Conservation (phyloP, 92 coral and sea anemone genomes). For the Pocillopora grandis region DNA sequence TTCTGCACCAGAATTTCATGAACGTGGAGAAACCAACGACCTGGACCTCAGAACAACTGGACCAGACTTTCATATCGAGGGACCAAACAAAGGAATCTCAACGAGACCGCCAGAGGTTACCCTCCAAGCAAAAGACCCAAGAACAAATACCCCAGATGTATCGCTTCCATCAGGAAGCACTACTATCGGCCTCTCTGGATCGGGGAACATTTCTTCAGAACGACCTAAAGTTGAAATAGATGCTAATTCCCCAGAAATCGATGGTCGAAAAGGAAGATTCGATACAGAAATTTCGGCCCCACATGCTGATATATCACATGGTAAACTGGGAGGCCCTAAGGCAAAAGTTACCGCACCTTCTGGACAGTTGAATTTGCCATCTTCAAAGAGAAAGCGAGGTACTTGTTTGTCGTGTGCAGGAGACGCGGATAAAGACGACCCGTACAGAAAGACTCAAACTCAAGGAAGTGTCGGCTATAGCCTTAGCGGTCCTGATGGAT, state of each 20-base stretch:
- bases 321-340: constrained; percentile 2
- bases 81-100: constrained; percentile 1
- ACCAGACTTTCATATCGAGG: constrained; percentile 14
- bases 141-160: background rate
- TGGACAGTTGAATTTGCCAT: background rate
- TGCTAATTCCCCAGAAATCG: constrained; percentile 31
- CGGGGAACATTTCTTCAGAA: background rate
- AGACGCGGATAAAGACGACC: constrained; percentile 16
- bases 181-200: constrained; percentile 14
- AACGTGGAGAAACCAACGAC: background rate
- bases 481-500: constrained; percentile 37
- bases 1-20: constrained; percentile 9
- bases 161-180: constrained; percentile 1
- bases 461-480: constrained; percentile 7
- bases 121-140: background rate
- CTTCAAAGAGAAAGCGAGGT: background rate
- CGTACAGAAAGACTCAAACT: constrained; percentile 12
- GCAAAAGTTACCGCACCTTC: background rate
- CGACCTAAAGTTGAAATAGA: constrained; percentile 7
- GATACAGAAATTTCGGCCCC: constrained; percentile 23
- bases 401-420: constrained; percentile 23
- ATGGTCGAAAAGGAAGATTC: constrained; percentile 24
- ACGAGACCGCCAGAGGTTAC: too few relatives aligned
- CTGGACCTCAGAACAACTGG: background rate
- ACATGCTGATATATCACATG: constrained; percentile 36